A percentile compares a stretch with the other conserved stretches of the same genome.
Evolutionary conservation across 2,797 vertebrate genomes (phyloP).

Genomic region (Natrix natrix): DNA sequence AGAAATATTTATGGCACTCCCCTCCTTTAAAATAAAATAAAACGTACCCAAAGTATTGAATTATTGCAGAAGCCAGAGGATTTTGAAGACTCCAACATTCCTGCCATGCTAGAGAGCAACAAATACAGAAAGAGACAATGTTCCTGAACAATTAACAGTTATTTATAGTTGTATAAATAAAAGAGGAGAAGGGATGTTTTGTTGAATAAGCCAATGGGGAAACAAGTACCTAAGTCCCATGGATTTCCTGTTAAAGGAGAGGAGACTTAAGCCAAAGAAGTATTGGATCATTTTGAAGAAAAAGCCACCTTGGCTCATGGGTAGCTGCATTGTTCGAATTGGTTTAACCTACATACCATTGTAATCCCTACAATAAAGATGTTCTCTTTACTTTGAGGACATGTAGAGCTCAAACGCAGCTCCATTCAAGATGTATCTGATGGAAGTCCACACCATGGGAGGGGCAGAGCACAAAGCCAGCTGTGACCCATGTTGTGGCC

Average conservation of each 20-base stretch:
- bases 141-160: conserved; percentile 35
- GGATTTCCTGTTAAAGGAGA: conserved; percentile 45
- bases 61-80: not conserved
- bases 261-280: conserved; percentile 41
- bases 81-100: not conserved
- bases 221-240: conserved; percentile 48
- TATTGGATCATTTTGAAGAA: conserved; percentile 38
- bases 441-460: not conserved
- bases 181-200: not conserved
- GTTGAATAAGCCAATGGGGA: conserved; percentile 42
- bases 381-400: conserved; percentile 18
- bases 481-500: not conserved
- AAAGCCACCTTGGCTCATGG: conserved; percentile 35
- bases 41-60: not conserved
- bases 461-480: not conserved
- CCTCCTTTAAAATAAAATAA: not conserved
- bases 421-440: not conserved
- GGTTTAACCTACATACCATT: conserved; percentile 65
- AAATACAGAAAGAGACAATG: conserved; percentile 29
- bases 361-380: conserved; percentile 61
- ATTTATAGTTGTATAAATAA: not conserved
- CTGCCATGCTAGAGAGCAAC: not conserved
- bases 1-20: not conserved
- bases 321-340: conserved; percentile 50
- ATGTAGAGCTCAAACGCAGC: not conserved